Base-by-base conservation (phyloP, 2,113 vertebrate species). In the Sceloporus undulatus region DNA sequence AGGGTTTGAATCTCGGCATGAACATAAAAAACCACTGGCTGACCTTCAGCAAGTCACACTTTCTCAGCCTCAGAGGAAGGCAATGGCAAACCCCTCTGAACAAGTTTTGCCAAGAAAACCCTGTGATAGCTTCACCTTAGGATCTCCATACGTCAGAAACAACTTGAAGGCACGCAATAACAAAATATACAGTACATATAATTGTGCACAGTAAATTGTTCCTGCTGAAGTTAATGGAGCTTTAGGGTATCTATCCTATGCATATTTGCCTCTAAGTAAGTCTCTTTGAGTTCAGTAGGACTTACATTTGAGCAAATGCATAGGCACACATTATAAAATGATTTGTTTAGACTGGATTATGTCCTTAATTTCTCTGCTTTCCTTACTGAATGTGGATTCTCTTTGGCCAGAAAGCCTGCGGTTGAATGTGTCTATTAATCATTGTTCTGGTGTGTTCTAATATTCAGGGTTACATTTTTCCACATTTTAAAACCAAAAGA, bases 381-480 rank as follows among this genome's bases (percentile, higher is more conserved):
- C 25, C 0, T 77, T 78, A 77, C 75, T 34, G 10, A 65, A 70
- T 52, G 4, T 70, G 18, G 14, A 52, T 68, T 79, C 62, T n/a
- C 1, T 77, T 85, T 62, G 34, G 56, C 52, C 38, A 29, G 25
- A n/a, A 52, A 66, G 18, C 18, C 7, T 70, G 80, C 42, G 23
- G 34, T 16, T 77, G 42, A 34, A 54, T 34, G 9, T 84, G 40
- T 10, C 73, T 13, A 77, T 79, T 86, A 78, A 68, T 86, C 59
- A 79, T 78, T 86, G 18, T 52, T 42, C 8, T 65, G 21, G 52
- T 11, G 19, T 65, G 62, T 42, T 78, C 59, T 29, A 48, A 85
- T 78, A 19, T 78, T 40, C 40, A 48, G 40, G 85, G 75, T 86
- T 86, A 86, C 75, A 86, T 86, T 86, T 86, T 52, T 54, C 27